Conservation (phyloP, 2,797 vertebrate species). For the Podargus strigoides region DNA sequence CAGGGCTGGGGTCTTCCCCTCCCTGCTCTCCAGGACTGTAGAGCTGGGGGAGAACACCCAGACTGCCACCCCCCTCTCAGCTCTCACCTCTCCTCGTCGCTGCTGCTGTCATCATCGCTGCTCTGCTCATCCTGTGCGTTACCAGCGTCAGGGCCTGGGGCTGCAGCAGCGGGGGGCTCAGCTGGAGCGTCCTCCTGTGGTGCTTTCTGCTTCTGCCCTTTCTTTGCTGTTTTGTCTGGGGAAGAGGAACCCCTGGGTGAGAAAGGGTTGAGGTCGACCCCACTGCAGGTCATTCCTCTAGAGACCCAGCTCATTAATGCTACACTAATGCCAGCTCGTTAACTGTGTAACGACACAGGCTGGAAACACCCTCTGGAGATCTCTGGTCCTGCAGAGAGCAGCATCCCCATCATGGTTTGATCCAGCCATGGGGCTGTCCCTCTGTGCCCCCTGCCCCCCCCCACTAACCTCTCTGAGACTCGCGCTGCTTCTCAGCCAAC, state of each 20-base stretch:
- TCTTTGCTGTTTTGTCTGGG: not conserved
- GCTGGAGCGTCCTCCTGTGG: not conserved
- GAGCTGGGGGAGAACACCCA: not conserved
- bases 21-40: not conserved
- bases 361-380: not conserved
- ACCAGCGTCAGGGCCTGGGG: rapidly evolving
- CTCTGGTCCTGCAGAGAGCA: not conserved
- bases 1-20: not conserved
- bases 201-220: constrained; percentile 17
- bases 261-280: not conserved
- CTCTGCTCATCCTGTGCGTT: constrained; percentile 26
- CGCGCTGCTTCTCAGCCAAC: constrained; percentile 64
- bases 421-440: not conserved
- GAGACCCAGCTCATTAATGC: not conserved
- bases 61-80: rapidly evolving
- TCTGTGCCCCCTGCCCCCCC: not conserved
- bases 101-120: constrained; percentile 75
- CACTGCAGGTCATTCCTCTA: rapidly evolving
- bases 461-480: constrained; percentile 5
- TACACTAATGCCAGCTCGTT: rapidly evolving
- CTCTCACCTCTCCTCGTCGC: constrained; percentile 82
- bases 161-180: not conserved
- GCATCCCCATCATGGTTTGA: not conserved
- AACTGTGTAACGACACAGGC: rapidly evolving
- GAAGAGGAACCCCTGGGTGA: not conserved